These are phyloP conservation scores for Melinaea marsaeus DNA, from an alignment of 2,888 invertebrate species.

Conservation along the genomic window DNA sequence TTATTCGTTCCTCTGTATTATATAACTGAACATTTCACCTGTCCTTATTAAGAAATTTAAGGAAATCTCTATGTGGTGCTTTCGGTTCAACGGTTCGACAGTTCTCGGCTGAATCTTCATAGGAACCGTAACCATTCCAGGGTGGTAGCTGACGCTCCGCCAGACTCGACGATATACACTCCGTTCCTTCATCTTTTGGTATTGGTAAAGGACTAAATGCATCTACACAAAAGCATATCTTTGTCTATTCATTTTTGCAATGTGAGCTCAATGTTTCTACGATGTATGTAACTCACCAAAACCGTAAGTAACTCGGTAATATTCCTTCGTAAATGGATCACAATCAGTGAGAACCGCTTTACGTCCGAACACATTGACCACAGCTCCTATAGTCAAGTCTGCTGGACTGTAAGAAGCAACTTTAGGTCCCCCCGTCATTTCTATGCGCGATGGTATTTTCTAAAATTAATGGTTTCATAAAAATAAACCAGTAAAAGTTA, in stretches of 20 bases:
- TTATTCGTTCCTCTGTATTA: not conserved
- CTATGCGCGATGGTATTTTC: constrained; percentile 61
- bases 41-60: constrained; percentile 89
- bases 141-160: constrained; percentile 82
- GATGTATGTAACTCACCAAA: constrained; percentile 61
- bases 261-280: not conserved
- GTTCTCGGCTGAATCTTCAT: constrained; percentile 93
- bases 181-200: constrained; percentile 58
- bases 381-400: constrained; percentile 89
- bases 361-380: constrained; percentile 89
- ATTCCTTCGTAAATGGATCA: constrained; percentile 91
- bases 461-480: constrained; percentile 33
- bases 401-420: constrained; percentile 79
- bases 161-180: constrained; percentile 48
- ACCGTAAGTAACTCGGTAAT: constrained; percentile 85
- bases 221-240: constrained; percentile 55
- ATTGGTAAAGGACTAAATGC: constrained; percentile 80
- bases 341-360: constrained; percentile 89
- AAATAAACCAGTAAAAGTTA: not conserved
- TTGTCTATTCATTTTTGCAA: not conserved
- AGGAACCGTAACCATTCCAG: constrained; percentile 93
- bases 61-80: constrained; percentile 85
- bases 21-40: constrained; percentile 60
- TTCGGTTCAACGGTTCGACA: constrained; percentile 89
- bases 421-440: constrained; percentile 64